These are phyloP conservation scores for Phainopepla nitens DNA, from an alignment of 2,113 vertebrate species.

Conservation along the genomic window DNA sequence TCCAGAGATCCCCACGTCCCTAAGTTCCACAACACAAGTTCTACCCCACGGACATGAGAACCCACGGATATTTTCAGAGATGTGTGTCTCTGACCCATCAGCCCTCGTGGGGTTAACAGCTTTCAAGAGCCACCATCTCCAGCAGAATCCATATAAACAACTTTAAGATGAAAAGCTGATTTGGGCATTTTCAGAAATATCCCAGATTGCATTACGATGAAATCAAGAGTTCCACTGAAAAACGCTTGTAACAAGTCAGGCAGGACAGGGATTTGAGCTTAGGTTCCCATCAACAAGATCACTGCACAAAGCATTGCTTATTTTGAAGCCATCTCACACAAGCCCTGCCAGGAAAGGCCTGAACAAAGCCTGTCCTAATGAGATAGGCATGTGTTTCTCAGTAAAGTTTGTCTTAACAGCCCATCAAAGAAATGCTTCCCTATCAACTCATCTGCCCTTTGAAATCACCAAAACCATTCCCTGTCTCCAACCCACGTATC, in stretches of 20 bases:
- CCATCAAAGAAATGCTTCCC: background rate
- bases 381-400: background rate
- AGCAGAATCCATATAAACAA: background rate
- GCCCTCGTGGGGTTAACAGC: background rate
- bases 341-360: background rate
- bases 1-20: background rate
- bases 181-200: background rate
- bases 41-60: rapidly evolving
- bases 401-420: background rate
- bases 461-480: background rate
- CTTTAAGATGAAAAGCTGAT: background rate
- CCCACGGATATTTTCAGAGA: rapidly evolving
- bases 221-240: background rate
- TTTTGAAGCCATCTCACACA: background rate
- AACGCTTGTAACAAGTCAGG: background rate
- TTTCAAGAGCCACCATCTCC: background rate
- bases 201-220: background rate
- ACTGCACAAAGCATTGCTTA: background rate
- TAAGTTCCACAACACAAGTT: background rate
- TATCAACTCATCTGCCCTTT: background rate
- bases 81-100: background rate
- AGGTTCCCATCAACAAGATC: background rate
- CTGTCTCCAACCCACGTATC: background rate
- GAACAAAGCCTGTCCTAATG: background rate
- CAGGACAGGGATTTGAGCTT: background rate